Percentiles rank a stretch among this genome's conserved stretches.
Conservation (phyloP, 2,888 invertebrate species). For the Sinohyriopsis cumingii region DNA sequence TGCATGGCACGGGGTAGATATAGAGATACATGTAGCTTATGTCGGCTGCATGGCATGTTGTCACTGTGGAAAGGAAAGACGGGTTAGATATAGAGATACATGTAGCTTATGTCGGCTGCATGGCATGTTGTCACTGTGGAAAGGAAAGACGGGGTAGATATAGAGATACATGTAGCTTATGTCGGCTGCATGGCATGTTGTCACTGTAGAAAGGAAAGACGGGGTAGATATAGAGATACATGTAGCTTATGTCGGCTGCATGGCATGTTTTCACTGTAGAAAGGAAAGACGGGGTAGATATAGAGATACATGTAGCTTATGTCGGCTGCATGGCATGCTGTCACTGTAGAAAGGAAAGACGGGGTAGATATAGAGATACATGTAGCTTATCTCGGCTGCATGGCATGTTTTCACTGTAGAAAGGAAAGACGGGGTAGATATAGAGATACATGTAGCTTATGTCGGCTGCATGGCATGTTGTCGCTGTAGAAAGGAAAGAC, state of each 20-base stretch:
- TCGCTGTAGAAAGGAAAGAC: neutral
- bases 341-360: neutral
- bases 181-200: neutral
- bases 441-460: slow-evolving; percentile 2
- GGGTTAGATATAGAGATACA: neutral
- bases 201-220: neutral
- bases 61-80: neutral
- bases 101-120: slow-evolving; percentile 2
- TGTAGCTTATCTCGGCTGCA: slow-evolving; percentile 2
- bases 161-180: slow-evolving; percentile 2
- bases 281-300: neutral
- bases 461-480: neutral
- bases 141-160: neutral
- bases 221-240: neutral
- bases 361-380: neutral
- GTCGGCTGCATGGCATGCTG: neutral
- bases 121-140: neutral
- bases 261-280: neutral
- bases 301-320: slow-evolving; percentile 2
- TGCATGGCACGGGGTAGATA: neutral
- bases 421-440: neutral
- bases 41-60: neutral
- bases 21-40: slow-evolving; percentile 2
- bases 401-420: neutral
- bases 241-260: slow-evolving; percentile 2